These are phyloP conservation scores for Agapornis canus DNA, from an alignment of 2,797 vertebrate genomes.

Conservation along the genomic window DNA sequence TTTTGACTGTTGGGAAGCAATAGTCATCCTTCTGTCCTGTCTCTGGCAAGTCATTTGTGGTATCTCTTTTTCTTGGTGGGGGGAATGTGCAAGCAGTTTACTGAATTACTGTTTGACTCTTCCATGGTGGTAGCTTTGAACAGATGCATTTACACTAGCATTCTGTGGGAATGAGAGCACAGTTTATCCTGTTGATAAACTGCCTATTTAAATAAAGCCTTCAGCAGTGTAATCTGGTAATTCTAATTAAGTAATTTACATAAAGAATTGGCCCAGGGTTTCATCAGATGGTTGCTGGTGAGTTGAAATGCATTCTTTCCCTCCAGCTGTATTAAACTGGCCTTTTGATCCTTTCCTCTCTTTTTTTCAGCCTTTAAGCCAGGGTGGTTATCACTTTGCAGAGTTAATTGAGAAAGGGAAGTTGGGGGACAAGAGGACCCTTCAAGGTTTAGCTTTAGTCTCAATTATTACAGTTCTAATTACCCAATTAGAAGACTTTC, in stretches of 20 bases:
- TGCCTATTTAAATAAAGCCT: slow-evolving; percentile 76
- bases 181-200: slow-evolving; percentile 60
- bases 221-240: slow-evolving; percentile 70
- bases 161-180: slow-evolving; percentile 44
- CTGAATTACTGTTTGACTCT: not conserved
- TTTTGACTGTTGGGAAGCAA: not conserved
- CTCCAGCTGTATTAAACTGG: slow-evolving; percentile 71
- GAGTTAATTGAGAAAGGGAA: slow-evolving; percentile 71
- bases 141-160: not conserved
- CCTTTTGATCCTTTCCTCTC: slow-evolving; percentile 64
- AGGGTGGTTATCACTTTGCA: slow-evolving; percentile 71
- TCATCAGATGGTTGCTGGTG: slow-evolving; percentile 71
- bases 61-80: not conserved
- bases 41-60: not conserved
- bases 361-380: slow-evolving; percentile 61
- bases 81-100: not conserved
- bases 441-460: slow-evolving; percentile 3
- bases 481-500: slow-evolving; percentile 28
- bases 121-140: not conserved
- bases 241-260: slow-evolving; percentile 80
- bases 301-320: slow-evolving; percentile 75
- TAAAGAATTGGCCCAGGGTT: slow-evolving; percentile 71
- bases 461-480: slow-evolving; percentile 44
- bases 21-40: not conserved
- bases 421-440: slow-evolving; percentile 20